phyloP scores from a whole-genome alignment of 2,113 vertebrate species.

The Labeo catla region DNA sequence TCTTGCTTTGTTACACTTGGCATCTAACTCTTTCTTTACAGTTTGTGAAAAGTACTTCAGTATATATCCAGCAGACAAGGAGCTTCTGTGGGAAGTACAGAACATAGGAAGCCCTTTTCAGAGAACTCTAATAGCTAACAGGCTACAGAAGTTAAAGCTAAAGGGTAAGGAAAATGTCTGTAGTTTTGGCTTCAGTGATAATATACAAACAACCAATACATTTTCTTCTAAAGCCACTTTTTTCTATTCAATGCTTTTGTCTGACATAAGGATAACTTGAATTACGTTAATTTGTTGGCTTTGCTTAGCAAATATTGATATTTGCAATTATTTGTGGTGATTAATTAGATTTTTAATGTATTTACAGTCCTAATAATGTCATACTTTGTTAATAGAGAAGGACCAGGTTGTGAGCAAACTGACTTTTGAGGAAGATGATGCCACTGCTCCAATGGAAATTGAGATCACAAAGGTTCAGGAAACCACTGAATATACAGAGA shows the following conservation, averaged over 20 bases:
- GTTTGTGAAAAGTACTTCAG: slow-evolving; percentile 85
- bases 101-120: slow-evolving; percentile 80
- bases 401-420: slow-evolving; percentile 30
- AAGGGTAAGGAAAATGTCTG: slow-evolving; percentile 68
- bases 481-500: slow-evolving; percentile 55
- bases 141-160: slow-evolving; percentile 68
- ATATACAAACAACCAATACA: too few species aligned
- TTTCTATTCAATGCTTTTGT: too few species aligned
- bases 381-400: slow-evolving; percentile 49
- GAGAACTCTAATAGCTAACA: slow-evolving; percentile 72
- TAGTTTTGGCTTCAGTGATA: neutral
- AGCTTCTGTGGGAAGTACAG: slow-evolving; percentile 86
- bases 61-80: slow-evolving; percentile 78
- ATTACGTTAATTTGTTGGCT: too few species aligned
- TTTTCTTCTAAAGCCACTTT: too few species aligned
- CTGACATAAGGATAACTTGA: too few species aligned
- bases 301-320: neutral
- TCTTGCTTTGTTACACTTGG: neutral
- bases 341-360: neutral
- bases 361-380: neutral
- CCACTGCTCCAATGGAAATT: slow-evolving; percentile 40
- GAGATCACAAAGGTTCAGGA: slow-evolving; percentile 22
- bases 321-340: neutral
- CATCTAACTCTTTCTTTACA: slow-evolving; percentile 58
- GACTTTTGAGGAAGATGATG: slow-evolving; percentile 46